Percentiles rank a stretch among this genome's conserved stretches.
Conservation (phyloP, 2,113 vertebrate species). For the Halichoeres trimaculatus region DNA sequence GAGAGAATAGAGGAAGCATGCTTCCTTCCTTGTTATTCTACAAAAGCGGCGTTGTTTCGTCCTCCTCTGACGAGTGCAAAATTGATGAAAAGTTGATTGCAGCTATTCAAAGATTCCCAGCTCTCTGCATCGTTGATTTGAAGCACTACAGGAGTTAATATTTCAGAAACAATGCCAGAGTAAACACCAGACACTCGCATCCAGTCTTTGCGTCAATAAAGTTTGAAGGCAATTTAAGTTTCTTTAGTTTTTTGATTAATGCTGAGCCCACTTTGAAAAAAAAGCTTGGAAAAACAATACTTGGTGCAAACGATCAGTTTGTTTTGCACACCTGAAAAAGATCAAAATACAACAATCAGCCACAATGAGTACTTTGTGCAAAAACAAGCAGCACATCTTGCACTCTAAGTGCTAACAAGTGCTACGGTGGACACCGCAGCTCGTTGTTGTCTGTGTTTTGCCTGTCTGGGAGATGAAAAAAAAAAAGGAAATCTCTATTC, state of each 20-base stretch:
- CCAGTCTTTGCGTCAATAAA: constrained; percentile 37
- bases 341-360: constrained; percentile 5
- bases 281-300: background rate
- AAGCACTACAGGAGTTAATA: constrained; percentile 33
- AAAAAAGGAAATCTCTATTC: constrained; percentile 35
- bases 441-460: constrained; percentile 32
- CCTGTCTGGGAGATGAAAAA: constrained; percentile 14
- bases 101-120: constrained; percentile 44
- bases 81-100: constrained; percentile 54
- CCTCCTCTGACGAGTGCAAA: constrained; percentile 27
- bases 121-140: constrained; percentile 39
- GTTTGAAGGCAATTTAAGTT: constrained; percentile 34
- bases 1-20: background rate
- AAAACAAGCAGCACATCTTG: background rate
- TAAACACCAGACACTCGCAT: constrained; percentile 37
- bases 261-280: background rate
- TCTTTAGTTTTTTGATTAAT: constrained; percentile 49
- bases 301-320: background rate
- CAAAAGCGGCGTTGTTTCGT: constrained; percentile 31
- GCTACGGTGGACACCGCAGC: constrained; percentile 23
- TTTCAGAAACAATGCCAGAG: constrained; percentile 41
- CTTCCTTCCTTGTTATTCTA: constrained; percentile 20
- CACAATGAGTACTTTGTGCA: background rate
- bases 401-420: constrained; percentile 26
- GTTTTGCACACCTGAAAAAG: constrained; percentile 8